phyloP scores from a whole-genome alignment of 1,140 invertebrate genomes.

The Brachionus rubens region DNA sequence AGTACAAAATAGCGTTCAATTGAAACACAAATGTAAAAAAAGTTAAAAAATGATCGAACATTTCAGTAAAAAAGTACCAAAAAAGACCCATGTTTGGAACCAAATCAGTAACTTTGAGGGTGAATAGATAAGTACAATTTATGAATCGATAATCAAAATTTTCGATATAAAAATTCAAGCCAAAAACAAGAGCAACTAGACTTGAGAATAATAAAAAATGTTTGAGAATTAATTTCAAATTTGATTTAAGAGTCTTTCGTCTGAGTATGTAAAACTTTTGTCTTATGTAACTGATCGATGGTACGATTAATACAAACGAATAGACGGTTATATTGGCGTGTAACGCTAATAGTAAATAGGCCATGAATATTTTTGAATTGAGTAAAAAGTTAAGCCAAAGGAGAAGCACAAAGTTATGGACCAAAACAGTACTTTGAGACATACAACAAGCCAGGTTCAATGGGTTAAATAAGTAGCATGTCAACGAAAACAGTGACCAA shows the following conservation, averaged over 20 bases:
- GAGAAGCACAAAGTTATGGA: slow-evolving; percentile 68
- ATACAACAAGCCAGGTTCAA: slow-evolving; percentile 83
- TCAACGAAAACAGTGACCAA: slow-evolving; percentile 63
- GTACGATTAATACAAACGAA: slow-evolving; percentile 76
- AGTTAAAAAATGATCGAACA: slow-evolving; percentile 95
- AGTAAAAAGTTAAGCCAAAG: slow-evolving; percentile 50
- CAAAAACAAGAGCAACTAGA: background rate
- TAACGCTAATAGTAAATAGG: slow-evolving; percentile 70
- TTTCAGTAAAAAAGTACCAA: slow-evolving; percentile 99
- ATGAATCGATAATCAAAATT: slow-evolving; percentile 23
- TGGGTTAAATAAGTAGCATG: slow-evolving; percentile 80
- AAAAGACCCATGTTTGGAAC: slow-evolving; percentile 95
- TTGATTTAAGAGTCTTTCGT: slow-evolving; percentile 49
- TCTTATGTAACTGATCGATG: slow-evolving; percentile 66
- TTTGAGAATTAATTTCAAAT: slow-evolving; percentile 68
- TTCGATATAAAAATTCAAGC: slow-evolving; percentile 57
- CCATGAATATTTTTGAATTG: slow-evolving; percentile 61
- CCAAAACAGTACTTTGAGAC: slow-evolving; percentile 82
- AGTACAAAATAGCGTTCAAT: slow-evolving; percentile 87
- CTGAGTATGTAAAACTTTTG: background rate
- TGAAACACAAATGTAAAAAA: slow-evolving; percentile 95
- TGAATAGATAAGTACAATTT: slow-evolving; percentile 51
- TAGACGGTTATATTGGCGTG: slow-evolving; percentile 80
- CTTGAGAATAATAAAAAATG: slow-evolving; percentile 66
- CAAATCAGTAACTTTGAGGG: slow-evolving; percentile 76